A percentile compares a stretch with the other conserved stretches of the same genome.
These are phyloP conservation scores for Geodia barretti DNA, from an alignment of 37 sponge, comb jelly and placozoan genomes.

Conservation along the genomic window DNA sequence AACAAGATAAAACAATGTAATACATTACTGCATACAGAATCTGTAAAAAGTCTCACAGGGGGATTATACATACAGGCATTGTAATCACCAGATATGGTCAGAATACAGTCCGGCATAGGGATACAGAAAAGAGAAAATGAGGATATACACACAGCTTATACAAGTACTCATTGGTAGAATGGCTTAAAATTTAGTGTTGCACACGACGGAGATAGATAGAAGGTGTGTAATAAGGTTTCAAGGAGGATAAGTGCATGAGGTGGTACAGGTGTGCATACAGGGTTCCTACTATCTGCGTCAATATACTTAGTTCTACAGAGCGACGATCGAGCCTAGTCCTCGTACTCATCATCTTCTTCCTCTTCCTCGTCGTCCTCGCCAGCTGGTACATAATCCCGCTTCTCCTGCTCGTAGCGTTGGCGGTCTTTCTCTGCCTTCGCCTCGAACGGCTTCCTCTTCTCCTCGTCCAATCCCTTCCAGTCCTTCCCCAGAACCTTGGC, in stretches of 20 bases:
- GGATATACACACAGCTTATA: no score
- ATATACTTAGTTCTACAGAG: neutral
- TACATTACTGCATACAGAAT: no score
- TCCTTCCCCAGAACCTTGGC: slow-evolving; percentile 80
- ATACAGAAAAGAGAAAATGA: no score
- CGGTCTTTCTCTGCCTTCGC: slow-evolving; percentile 62
- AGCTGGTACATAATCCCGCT: slow-evolving; percentile 25
- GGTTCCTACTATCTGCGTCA: neutral
- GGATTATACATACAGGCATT: no score
- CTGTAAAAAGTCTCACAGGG: no score
- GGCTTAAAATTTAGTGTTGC: slow-evolving; percentile 6
- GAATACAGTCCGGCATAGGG: no score
- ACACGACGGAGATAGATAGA: no score
- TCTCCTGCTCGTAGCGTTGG: slow-evolving; percentile 74
- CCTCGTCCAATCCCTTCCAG: slow-evolving; percentile 64
- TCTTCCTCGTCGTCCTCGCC: slow-evolving; percentile 34
- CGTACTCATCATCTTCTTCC: slow-evolving; percentile 46
- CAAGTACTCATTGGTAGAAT: no score
- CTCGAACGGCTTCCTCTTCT: slow-evolving; percentile 72
- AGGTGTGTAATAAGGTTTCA: no score
- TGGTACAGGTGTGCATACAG: no score
- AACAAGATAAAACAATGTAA: no score
- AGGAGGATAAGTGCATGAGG: neutral
- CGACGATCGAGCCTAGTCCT: slow-evolving; percentile 4
- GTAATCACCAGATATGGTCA: no score